Evolutionary conservation across 2,888 invertebrate genomes (phyloP).

Genomic region (Drosophila borborema): DNA sequence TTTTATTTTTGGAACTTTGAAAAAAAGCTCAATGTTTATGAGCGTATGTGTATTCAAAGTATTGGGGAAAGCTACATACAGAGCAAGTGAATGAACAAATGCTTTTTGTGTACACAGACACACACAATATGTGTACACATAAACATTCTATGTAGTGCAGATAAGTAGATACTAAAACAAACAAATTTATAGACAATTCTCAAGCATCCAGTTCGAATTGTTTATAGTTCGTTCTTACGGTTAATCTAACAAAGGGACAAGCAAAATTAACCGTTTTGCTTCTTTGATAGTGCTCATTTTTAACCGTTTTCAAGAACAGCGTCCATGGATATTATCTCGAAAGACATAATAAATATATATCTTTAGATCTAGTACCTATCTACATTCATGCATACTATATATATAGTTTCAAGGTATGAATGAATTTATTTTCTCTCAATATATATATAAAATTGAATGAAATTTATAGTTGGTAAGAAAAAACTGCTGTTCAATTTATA

Average conservation of each 20-base stretch:
- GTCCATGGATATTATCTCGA: neutral
- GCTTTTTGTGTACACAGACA: conserved; percentile 29
- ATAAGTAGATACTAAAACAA: conserved; percentile 32
- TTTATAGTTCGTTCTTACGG: conserved; percentile 9
- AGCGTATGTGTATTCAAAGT: conserved; percentile 42
- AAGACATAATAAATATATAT: neutral
- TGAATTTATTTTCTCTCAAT: neutral
- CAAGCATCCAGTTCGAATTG: conserved; percentile 21
- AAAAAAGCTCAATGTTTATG: conserved; percentile 77
- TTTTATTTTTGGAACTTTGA: conserved; percentile 74
- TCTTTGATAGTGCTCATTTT: neutral
- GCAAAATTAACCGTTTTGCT: neutral
- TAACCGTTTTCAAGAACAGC: neutral
- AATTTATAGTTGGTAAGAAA: neutral
- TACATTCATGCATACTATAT: neutral
- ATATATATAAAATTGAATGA: neutral
- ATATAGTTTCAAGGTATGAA: conserved; percentile 8
- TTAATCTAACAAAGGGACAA: conserved; percentile 12
- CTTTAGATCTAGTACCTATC: neutral
- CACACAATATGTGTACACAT: conserved; percentile 21
- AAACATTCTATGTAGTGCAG: conserved; percentile 23
- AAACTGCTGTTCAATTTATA: neutral
- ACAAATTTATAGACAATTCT: conserved; percentile 35
- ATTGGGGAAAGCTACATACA: conserved; percentile 58
- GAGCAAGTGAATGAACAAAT: conserved; percentile 33